phyloP scores from a whole-genome alignment of 2,113 vertebrate species.

The Thryonomys swinderianus region DNA sequence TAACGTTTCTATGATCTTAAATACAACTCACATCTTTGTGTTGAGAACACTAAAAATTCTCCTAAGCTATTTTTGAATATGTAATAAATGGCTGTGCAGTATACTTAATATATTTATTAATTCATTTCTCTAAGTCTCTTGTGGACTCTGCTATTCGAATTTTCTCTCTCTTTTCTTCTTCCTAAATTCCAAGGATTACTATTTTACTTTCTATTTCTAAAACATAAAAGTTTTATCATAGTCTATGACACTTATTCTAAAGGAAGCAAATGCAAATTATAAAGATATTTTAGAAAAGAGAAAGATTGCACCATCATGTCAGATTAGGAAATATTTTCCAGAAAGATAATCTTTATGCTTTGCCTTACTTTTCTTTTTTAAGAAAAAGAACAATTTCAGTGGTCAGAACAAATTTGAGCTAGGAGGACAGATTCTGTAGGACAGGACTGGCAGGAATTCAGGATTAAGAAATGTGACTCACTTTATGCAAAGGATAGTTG shows the following conservation, averaged over 20 bases:
- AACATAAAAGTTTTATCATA: background rate
- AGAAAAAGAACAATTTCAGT: background rate
- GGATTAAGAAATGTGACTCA: background rate
- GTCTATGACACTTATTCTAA: background rate
- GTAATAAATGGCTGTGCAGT: background rate
- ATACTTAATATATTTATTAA: background rate
- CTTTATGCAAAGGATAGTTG: background rate
- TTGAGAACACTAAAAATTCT: background rate
- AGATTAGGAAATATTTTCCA: background rate
- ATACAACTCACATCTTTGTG: background rate
- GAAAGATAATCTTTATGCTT: background rate
- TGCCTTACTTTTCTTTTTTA: background rate
- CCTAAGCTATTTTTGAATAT: background rate
- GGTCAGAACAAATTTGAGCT: background rate
- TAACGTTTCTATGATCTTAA: background rate
- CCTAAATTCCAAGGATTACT: background rate
- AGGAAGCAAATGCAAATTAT: background rate
- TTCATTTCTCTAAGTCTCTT: background rate
- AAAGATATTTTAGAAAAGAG: background rate
- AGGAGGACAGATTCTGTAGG: background rate
- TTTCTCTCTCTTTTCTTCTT: background rate
- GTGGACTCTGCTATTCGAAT: fast-evolving
- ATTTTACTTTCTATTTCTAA: background rate
- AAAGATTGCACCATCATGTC: background rate
- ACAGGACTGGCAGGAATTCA: background rate